Percentiles rank a stretch among this genome's conserved stretches.
phyloP scores from a whole-genome alignment of 2,888 invertebrate species.

The Chelonus formosanus region DNA sequence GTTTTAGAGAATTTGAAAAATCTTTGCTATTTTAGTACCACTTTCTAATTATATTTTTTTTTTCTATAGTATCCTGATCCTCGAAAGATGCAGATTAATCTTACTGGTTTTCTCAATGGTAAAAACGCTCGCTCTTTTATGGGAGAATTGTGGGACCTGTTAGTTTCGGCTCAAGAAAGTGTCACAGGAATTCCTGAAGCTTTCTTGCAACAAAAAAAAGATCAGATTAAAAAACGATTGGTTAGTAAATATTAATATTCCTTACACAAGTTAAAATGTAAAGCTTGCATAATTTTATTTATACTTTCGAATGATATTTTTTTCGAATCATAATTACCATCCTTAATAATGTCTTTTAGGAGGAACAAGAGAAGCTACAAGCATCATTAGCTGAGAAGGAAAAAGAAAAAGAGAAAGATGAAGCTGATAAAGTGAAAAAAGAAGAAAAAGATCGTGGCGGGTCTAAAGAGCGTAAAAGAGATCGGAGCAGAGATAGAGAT shows the following conservation, averaged over 20 bases:
- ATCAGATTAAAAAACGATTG: conserved; percentile 91
- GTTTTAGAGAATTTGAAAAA: too few relatives aligned
- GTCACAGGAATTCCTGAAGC: conserved; percentile 95
- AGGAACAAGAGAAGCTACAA: conserved; percentile 80
- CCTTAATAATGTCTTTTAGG: conserved; percentile 63
- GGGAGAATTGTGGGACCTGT: conserved; percentile 95
- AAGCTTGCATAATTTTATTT: conserved; percentile 29
- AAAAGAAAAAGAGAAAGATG: conserved; percentile 64
- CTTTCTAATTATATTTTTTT: conserved; percentile 6
- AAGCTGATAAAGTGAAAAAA: conserved; percentile 67
- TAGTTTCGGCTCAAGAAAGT: conserved; percentile 95
- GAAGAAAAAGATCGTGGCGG: conserved; percentile 61
- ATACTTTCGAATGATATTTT: neutral
- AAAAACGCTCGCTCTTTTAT: conserved; percentile 97
- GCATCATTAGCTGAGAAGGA: conserved; percentile 68
- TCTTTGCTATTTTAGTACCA: too few relatives aligned
- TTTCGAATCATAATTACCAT: conserved; percentile 14
- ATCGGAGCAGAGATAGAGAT: conserved; percentile 62
- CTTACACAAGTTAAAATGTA: too few relatives aligned
- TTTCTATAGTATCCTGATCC: conserved; percentile 87
- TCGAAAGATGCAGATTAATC: conserved; percentile 98
- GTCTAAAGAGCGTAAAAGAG: conserved; percentile 62
- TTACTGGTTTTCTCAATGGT: conserved; percentile 98
- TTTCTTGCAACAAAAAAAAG: conserved; percentile 95
- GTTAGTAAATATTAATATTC: conserved; percentile 64